Conservation (phyloP, 2,797 vertebrate genomes). For the Acanthurus lineatus region DNA sequence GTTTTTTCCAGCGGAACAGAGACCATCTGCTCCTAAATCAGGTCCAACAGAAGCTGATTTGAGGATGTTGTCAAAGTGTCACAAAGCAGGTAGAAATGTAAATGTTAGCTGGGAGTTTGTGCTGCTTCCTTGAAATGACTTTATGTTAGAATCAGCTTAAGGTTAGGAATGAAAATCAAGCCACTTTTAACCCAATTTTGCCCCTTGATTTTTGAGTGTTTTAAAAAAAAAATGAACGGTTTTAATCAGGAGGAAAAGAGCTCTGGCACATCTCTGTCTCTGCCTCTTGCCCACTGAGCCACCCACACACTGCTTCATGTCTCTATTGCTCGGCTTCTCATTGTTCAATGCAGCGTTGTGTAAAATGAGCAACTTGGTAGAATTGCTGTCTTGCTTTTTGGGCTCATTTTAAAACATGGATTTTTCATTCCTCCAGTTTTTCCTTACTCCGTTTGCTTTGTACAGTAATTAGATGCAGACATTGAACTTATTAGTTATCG, state of each 20-base stretch:
- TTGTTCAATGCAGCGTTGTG: constrained; percentile 63
- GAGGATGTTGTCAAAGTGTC: constrained; percentile 34
- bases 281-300: constrained; percentile 64
- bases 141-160: constrained; percentile 1
- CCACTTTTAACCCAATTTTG: constrained; percentile 14
- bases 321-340: constrained; percentile 49
- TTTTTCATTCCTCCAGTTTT: constrained; percentile 32
- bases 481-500: constrained; percentile 35
- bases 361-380: constrained; percentile 69
- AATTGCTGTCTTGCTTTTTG: constrained; percentile 50
- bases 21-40: constrained; percentile 21
- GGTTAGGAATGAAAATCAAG: constrained; percentile 25
- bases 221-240: constrained; percentile 21
- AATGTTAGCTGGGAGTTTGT: background rate
- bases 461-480: constrained; percentile 27
- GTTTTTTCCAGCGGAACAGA: constrained; percentile 30
- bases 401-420: constrained; percentile 35
- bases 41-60: constrained; percentile 20
- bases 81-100: constrained; percentile 16
- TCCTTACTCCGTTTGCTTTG: background rate
- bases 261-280: constrained; percentile 51
- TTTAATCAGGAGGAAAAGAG: constrained; percentile 52
- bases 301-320: constrained; percentile 68
- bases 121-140: background rate
- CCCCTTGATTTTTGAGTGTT: constrained; percentile 1